Conservation (phyloP, 2,113 vertebrate genomes). For the Odocoileus hemionus region DNA sequence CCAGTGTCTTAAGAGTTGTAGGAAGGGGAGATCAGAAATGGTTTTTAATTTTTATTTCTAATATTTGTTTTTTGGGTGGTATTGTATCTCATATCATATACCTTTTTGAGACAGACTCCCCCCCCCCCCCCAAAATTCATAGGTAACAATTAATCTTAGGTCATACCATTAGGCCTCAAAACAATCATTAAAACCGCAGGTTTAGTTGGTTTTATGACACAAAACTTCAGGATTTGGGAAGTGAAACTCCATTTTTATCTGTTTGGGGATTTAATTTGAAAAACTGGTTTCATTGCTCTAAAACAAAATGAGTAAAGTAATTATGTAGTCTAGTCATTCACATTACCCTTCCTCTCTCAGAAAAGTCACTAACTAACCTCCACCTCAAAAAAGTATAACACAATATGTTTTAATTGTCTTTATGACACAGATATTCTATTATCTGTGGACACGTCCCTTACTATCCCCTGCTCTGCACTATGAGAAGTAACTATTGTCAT, state of each 20-base stretch:
- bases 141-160: neutral
- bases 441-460: neutral
- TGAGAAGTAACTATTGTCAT: neutral
- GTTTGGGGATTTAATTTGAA: slow-evolving; percentile 33
- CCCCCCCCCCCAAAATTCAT: accelerated
- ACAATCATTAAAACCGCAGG: neutral
- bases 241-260: neutral
- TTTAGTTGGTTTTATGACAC: slow-evolving; percentile 12
- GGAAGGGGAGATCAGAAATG: neutral
- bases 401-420: slow-evolving; percentile 18
- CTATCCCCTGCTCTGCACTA: neutral
- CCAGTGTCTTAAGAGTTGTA: neutral
- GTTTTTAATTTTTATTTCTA: neutral
- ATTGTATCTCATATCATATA: neutral
- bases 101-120: neutral
- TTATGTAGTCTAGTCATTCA: neutral
- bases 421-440: neutral
- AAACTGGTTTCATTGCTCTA: neutral
- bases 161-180: neutral
- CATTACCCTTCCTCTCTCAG: neutral
- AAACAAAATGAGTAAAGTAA: neutral
- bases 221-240: neutral
- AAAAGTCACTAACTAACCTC: neutral
- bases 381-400: neutral
- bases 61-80: neutral